Evolutionary conservation across 2,113 vertebrate genomes (phyloP), one percentile per base, ranked within the genome.

Genomic region (Phainopepla nitens): DNA sequence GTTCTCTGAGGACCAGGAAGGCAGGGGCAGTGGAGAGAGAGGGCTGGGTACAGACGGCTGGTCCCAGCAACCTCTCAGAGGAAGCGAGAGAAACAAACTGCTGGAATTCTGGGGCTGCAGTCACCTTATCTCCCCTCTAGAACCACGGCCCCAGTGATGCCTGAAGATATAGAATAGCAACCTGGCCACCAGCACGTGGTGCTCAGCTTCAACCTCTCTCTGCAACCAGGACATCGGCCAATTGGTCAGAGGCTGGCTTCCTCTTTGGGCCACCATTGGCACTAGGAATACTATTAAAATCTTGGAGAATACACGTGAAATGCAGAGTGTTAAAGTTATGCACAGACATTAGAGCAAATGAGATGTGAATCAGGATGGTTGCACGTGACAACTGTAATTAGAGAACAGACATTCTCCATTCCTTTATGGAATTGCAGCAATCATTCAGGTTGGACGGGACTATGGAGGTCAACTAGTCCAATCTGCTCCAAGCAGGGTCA

Each of bases 111-210:
- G 7, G 23, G 42, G 14, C 29, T n/a, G 78, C 14, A 39, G 11
- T 41, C 14, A 10, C 12, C 35, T 66, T 57, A 57, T 42, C 22
- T 33, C 21, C 12, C 11, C 6, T 13, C 12, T 8, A 42, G 51
- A 72, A 36, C 50, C 50, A 65, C 0, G 0, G 22, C 15, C 42
- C 45, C 44, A 33, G 36, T 6, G 27, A 66, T 50, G 44, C 39
- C 22, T 50, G 42, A 35, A 33, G 27, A 31, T 31, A 21, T 1
- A 49, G 44, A 65, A 39, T 14, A 57, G 25, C 21, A 76, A 42
- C 35, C 20, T 57, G 35, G 20, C 35, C 61, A 50, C 2, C 0
- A 2, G 21, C 35, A 42, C 3, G 14, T 9, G 61, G 21, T 0
- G 0, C 14, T 58, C 7, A 76, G 44, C 61, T 66, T 50, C 35